Conservation (phyloP, 2,113 vertebrate species). For the Mesocricetus auratus region DNA sequence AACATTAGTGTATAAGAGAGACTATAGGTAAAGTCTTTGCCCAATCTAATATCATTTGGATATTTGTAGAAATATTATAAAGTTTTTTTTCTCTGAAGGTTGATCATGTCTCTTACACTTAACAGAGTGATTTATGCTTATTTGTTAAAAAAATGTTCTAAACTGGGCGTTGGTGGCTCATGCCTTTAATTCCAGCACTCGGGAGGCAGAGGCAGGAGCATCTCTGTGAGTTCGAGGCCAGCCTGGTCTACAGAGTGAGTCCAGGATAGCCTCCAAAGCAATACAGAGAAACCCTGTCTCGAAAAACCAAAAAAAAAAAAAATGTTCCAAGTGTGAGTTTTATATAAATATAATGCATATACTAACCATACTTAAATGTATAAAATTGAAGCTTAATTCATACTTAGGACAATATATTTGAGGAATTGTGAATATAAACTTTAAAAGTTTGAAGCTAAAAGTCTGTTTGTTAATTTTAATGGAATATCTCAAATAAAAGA, state of each 20-base stretch:
- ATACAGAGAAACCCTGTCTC: too few relatives aligned
- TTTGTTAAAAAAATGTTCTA: not conserved
- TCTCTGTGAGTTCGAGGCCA: too few relatives aligned
- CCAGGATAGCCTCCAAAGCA: too few relatives aligned
- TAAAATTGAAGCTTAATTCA: slow-evolving; percentile 61
- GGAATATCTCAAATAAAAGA: slow-evolving; percentile 56
- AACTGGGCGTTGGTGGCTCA: too few relatives aligned
- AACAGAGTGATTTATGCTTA: slow-evolving; percentile 14
- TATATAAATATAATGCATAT: slow-evolving; percentile 7
- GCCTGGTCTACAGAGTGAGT: too few relatives aligned
- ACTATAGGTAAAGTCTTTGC: not conserved
- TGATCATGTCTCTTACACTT: not conserved
- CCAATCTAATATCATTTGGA: slow-evolving; percentile 30
- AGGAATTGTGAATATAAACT: slow-evolving; percentile 30
- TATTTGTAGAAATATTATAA: not conserved
- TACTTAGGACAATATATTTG: slow-evolving; percentile 52
- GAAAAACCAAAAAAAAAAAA: not conserved
- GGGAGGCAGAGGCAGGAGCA: too few relatives aligned
- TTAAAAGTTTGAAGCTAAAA: slow-evolving; percentile 62
- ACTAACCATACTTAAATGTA: slow-evolving; percentile 45
- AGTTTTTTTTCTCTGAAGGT: slow-evolving; percentile 16
- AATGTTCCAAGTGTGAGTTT: slow-evolving; percentile 32
- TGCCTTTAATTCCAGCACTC: too few relatives aligned
- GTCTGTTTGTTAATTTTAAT: slow-evolving; percentile 53
- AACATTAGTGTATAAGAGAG: not conserved